These are phyloP conservation scores for Sarcoramphus papa DNA, from an alignment of 2,797 vertebrate species.

Conservation along the genomic window DNA sequence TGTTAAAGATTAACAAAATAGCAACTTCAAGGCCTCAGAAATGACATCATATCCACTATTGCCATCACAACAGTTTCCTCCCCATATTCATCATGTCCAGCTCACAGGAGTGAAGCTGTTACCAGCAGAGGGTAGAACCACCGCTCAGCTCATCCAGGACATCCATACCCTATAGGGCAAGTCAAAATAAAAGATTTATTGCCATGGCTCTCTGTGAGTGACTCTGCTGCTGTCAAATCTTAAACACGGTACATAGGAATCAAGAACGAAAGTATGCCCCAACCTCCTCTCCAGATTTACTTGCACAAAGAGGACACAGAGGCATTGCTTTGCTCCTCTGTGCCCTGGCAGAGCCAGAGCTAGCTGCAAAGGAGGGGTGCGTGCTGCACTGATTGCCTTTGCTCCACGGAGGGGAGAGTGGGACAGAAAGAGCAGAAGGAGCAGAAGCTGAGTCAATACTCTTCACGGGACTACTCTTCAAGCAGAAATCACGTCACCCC, in stretches of 20 bases:
- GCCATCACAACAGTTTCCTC: not conserved
- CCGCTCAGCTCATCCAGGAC: not conserved
- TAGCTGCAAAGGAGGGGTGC: not conserved
- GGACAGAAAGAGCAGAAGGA: not conserved
- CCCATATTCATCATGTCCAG: accelerated
- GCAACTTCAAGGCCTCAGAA: not conserved
- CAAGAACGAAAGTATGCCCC: not conserved
- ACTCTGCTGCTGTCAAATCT: not conserved
- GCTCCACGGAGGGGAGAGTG: not conserved
- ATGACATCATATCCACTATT: not conserved
- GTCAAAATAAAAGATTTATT: not conserved
- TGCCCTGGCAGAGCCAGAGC: not conserved
- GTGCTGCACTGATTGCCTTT: not conserved
- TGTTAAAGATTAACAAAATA: slow-evolving; percentile 1
- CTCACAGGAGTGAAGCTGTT: not conserved
- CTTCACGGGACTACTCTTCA: not conserved
- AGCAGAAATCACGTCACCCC: not conserved
- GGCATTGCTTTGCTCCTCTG: not conserved
- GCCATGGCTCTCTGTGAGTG: not conserved
- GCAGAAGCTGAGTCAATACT: not conserved
- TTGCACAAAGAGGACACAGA: no score
- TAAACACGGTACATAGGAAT: not conserved
- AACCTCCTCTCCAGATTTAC: not conserved
- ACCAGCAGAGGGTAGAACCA: not conserved
- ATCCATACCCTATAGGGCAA: not conserved